Evolutionary conservation across 1,140 invertebrate genomes (phyloP), one percentile per base, ranked within the genome.

Genomic region (Brachionus angularis): DNA sequence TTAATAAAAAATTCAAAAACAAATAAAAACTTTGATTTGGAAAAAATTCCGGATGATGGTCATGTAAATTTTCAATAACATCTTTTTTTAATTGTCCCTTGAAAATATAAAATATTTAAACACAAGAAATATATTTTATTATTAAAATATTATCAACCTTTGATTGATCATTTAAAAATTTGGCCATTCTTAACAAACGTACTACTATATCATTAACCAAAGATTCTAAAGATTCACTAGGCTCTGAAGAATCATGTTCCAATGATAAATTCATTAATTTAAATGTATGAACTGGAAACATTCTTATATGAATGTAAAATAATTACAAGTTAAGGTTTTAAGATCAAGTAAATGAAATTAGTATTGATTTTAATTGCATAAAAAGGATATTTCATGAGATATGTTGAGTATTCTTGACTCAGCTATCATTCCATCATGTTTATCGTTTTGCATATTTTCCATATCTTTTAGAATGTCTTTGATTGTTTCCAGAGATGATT

Each of bases 191-290:
- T 31, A 67, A 18, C 42, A 67, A 23, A 14, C 44, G 21, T 10
- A 50, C 44, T 14, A 46, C 18, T 16, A 67, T 67, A 34, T 67
- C 62, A 47, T 67, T 67, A 8, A 67, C 62, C 7, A 67, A 14
- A 7, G 42, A 33, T 34, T 67, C 62, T 10, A 67, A 12, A 4
- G 42, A 33, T 47, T 67, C 62, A 34, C 62, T 67, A 10, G 62
- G 62, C 29, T 67, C 62, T 7, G 42, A 33, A 14, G 47, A 67
- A 47, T 67, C 62, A 34, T 67, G 62, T 14, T 67, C 62, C 12
- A 67, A 23, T 14, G 42, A 47, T 47, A 67, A 33, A 67, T 67
- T 67, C 62, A 67, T 67, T 27, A 67, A 25, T 67, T 67, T 67
- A 23, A 25, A 67, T 16, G 47, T 50, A 42, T 67, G 47, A 14